Evolutionary conservation across 23 tunicate genomes (phyloP).

Genomic region (Botrylloides violaceus): DNA sequence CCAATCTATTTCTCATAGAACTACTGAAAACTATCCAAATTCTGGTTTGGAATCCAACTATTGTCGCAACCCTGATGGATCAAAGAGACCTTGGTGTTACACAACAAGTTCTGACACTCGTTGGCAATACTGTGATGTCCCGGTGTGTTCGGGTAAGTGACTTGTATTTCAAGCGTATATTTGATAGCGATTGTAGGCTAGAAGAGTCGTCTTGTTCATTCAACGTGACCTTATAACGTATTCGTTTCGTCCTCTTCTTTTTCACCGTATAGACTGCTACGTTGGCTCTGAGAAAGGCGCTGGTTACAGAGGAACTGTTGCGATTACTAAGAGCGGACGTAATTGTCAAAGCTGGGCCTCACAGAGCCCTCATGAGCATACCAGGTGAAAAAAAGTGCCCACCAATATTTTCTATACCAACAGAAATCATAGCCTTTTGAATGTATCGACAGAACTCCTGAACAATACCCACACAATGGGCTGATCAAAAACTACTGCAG

Average conservation of each 20-base stretch:
- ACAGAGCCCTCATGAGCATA: slow-evolving; percentile 14
- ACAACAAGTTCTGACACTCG: background rate
- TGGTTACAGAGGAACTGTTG: slow-evolving; percentile 1
- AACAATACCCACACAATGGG: background rate
- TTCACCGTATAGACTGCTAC: slow-evolving; percentile 15
- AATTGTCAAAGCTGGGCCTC: slow-evolving; percentile 17
- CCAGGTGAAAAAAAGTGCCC: background rate
- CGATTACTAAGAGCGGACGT: background rate
- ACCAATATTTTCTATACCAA: no score
- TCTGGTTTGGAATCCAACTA: background rate
- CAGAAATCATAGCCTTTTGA: background rate
- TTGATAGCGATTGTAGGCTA: no score
- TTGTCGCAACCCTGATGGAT: background rate
- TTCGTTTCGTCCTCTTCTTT: no score
- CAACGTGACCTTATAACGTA: no score
- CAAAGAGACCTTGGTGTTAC: background rate
- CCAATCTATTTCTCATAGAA: background rate
- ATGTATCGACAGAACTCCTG: background rate
- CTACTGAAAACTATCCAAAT: background rate
- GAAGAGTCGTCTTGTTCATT: no score
- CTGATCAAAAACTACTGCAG: slow-evolving; percentile 7
- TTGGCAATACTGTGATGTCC: background rate
- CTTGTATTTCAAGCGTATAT: background rate
- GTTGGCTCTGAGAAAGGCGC: background rate
- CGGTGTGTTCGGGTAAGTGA: background rate